A percentile compares a stretch with the other conserved stretches of the same genome.
phyloP scores from a whole-genome alignment of 2,113 vertebrate genomes.

The Neodontobutis hainanensis region DNA sequence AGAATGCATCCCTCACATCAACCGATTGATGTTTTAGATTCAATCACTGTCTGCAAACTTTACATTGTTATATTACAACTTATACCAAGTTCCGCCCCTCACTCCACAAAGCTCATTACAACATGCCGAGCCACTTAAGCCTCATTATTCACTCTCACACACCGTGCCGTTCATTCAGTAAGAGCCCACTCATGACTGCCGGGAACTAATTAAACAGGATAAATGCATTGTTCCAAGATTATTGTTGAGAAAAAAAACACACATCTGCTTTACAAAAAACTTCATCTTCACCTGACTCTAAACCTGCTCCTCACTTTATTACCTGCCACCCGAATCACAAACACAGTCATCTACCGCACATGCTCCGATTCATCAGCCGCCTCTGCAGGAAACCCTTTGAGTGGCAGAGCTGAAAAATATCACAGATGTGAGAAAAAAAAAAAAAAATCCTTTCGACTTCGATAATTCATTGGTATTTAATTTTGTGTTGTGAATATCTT shows the following conservation, averaged over 20 bases:
- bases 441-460: neutral
- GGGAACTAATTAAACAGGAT: conserved; percentile 51
- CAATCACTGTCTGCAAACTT: neutral
- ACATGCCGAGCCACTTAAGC: conserved; percentile 59
- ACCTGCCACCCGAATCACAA: conserved; percentile 34
- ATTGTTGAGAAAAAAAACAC: conserved; percentile 16
- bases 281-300: conserved; percentile 19
- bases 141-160: conserved; percentile 56
- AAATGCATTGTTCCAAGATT: conserved; percentile 40
- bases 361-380: conserved; percentile 27
- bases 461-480: conserved; percentile 4
- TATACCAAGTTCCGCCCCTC: conserved; percentile 38
- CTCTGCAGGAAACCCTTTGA: conserved; percentile 31
- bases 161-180: conserved; percentile 26
- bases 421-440: neutral
- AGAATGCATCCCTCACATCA: neutral
- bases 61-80: neutral
- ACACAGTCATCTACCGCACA: conserved; percentile 23
- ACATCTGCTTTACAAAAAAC: conserved; percentile 29
- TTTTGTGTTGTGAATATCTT: neutral
- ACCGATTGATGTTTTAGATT: neutral
- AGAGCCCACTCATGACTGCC: conserved; percentile 36
- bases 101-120: conserved; percentile 64
- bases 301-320: conserved; percentile 20
- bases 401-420: neutral